These are phyloP conservation scores for Pomacea maculata DNA, from an alignment of 1,140 invertebrate species.

Conservation along the genomic window DNA sequence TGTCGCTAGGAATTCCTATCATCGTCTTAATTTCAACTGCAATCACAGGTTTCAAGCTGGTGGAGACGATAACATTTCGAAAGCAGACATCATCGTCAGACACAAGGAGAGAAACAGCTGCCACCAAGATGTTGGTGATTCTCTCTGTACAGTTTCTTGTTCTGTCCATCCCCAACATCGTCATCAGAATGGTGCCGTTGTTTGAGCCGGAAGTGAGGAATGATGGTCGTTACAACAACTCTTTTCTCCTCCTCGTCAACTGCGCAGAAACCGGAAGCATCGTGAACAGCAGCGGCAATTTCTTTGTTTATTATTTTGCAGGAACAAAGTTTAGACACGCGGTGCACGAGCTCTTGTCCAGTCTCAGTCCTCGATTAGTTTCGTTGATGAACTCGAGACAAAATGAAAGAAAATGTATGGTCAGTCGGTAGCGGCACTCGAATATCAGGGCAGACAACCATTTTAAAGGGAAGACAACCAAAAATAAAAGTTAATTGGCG, in stretches of 20 bases:
- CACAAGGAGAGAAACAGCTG: background rate
- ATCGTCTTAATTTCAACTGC: conserved; percentile 1
- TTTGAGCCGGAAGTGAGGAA: background rate
- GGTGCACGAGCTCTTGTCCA: background rate
- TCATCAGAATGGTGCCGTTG: background rate
- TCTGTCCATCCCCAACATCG: background rate
- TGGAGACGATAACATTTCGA: background rate
- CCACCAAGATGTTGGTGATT: background rate
- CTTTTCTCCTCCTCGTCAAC: background rate
- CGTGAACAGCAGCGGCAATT: conserved; percentile 16
- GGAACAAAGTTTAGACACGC: background rate
- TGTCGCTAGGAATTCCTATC: background rate
- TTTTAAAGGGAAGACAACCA: too few species aligned
- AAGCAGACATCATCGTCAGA: conserved; percentile 6
- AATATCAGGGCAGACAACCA: too few species aligned
- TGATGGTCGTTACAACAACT: conserved; percentile 1
- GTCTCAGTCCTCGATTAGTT: too few species aligned
- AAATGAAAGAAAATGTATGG: too few species aligned
- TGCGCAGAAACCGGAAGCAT: background rate
- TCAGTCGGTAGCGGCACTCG: too few species aligned
- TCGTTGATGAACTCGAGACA: too few species aligned
- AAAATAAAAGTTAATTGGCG: too few species aligned
- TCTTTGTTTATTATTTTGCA: conserved; percentile 11
- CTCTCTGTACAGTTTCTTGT: conserved; percentile 10
- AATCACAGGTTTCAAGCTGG: conserved; percentile 2